phyloP scores from a whole-genome alignment of 1,140 invertebrate species.

The Trichonephila inaurata region DNA sequence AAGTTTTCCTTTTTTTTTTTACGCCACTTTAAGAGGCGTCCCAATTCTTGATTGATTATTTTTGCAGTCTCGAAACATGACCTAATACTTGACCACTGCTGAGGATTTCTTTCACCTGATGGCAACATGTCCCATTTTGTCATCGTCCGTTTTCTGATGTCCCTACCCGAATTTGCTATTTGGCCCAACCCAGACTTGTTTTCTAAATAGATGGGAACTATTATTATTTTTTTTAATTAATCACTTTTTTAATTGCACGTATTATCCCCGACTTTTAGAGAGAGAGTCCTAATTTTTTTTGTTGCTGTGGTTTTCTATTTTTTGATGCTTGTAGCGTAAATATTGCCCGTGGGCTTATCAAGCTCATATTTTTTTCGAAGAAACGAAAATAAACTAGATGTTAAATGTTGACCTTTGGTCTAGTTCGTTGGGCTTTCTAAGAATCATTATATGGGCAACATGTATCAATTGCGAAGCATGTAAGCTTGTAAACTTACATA shows the following conservation, averaged over 20 bases:
- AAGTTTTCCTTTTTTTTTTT: not conserved
- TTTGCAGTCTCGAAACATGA: not conserved
- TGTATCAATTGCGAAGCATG: too few species aligned
- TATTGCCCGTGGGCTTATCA: not conserved
- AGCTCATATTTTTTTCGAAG: too few species aligned
- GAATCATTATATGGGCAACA: too few species aligned
- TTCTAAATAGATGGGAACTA: not conserved
- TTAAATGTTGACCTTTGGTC: too few species aligned
- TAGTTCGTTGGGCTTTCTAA: too few species aligned
- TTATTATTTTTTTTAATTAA: not conserved
- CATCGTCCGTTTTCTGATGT: not conserved
- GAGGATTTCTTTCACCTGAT: not conserved
- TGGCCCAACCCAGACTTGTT: constrained; percentile 20
- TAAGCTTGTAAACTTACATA: too few species aligned
- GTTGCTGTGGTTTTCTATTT: not conserved
- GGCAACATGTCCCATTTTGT: not conserved
- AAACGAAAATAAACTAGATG: too few species aligned
- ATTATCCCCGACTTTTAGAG: not conserved
- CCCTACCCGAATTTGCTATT: not conserved
- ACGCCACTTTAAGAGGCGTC: not conserved
- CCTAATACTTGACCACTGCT: constrained; percentile 14
- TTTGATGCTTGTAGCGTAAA: not conserved
- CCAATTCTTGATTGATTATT: not conserved
- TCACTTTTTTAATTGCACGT: constrained; percentile 11
- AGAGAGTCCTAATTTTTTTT: not conserved